These are phyloP conservation scores for Leptinotarsa rubiginosa DNA, from an alignment of 2,888 invertebrate species.

Conservation along the genomic window DNA sequence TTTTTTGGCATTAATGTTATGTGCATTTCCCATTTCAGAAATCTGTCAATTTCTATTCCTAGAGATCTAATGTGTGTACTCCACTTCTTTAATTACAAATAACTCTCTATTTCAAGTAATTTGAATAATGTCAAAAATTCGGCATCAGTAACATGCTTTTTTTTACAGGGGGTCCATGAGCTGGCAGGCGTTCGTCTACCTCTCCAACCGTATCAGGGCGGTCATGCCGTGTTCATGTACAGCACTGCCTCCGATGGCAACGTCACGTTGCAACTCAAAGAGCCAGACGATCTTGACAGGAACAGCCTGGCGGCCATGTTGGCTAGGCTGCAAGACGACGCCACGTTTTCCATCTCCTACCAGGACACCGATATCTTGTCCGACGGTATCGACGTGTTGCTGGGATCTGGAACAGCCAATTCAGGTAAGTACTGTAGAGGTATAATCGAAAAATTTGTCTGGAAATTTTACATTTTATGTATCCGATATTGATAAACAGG, in stretches of 20 bases:
- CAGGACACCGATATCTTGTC: slow-evolving; percentile 81
- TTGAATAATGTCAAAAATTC: no score
- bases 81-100: no score
- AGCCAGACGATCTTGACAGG: slow-evolving; percentile 69
- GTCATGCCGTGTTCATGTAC: slow-evolving; percentile 78
- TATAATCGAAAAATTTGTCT: no score
- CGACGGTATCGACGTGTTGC: slow-evolving; percentile 73
- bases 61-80: no score
- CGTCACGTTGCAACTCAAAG: slow-evolving; percentile 74
- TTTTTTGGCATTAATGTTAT: no score
- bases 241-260: slow-evolving; percentile 76
- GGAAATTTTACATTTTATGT: no score
- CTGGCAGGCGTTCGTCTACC: slow-evolving; percentile 67
- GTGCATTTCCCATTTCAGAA: no score
- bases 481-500: no score
- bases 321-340: slow-evolving; percentile 71
- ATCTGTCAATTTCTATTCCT: no score
- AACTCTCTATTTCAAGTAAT: no score
- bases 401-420: slow-evolving; percentile 70
- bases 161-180: slow-evolving; percentile 64
- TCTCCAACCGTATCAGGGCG: slow-evolving; percentile 70
- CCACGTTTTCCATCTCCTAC: slow-evolving; percentile 78
- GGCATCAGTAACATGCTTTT: not conserved
- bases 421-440: slow-evolving; percentile 55
- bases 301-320: slow-evolving; percentile 67